These are phyloP conservation scores for Charaxes varanes DNA, from an alignment of 1,140 invertebrate genomes.

Conservation along the genomic window DNA sequence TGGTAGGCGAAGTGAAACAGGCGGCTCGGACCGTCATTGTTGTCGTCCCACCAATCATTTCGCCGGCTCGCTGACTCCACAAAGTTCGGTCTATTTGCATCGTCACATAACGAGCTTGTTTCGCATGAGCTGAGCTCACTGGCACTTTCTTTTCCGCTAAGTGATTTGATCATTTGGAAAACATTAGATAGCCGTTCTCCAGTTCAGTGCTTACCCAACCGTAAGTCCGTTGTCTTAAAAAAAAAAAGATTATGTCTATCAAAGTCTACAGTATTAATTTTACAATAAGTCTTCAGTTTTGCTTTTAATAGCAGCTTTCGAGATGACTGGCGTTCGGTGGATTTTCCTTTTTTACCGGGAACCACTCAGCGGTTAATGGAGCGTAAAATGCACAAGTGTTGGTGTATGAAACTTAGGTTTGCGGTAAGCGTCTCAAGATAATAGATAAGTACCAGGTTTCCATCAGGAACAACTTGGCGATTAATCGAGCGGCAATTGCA, in stretches of 20 bases:
- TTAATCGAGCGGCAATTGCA: too few species aligned
- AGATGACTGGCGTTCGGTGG: constrained; percentile 24
- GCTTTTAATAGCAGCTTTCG: constrained; percentile 8
- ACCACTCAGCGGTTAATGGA: constrained; percentile 39
- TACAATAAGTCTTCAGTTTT: background rate
- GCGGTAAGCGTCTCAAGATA: too few species aligned
- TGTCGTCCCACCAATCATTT: constrained; percentile 19
- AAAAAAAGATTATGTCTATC: background rate
- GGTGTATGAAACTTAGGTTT: too few species aligned
- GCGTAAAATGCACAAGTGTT: constrained; percentile 40
- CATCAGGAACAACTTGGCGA: too few species aligned
- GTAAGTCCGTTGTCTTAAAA: too few species aligned
- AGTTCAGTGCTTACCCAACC: too few species aligned
- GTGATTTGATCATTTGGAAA: too few species aligned
- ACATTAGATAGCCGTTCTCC: too few species aligned
- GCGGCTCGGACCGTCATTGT: constrained; percentile 16
- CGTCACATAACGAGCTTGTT: constrained; percentile 16
- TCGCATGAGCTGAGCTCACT: constrained; percentile 13
- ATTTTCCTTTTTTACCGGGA: constrained; percentile 40
- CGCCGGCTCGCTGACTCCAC: constrained; percentile 22
- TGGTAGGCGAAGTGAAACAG: constrained; percentile 29
- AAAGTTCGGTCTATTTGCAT: constrained; percentile 17
- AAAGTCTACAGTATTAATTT: background rate
- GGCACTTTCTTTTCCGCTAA: constrained; percentile 18
- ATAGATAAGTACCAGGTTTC: too few species aligned